Base-by-base conservation (phyloP, 2,113 vertebrate species). In the Haliaeetus leucogaster region DNA sequence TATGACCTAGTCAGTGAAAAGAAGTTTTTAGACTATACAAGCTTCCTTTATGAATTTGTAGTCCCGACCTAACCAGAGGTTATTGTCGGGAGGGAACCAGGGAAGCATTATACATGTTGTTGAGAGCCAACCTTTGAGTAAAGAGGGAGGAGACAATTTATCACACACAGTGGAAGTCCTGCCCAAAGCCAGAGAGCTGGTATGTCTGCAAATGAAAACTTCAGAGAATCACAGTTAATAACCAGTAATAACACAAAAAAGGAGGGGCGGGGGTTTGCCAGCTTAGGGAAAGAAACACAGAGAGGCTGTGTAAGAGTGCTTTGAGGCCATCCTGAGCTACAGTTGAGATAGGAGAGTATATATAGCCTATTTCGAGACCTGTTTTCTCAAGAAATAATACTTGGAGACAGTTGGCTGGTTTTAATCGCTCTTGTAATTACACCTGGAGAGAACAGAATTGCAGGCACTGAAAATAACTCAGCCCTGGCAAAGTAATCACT, bases 401-500 rank as follows among this genome's bases (percentile, higher is more conserved):
- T 85, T 80, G 53, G 89, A 95, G 78, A 85, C 77, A 91, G 95
- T 85, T 96, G 94, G 65, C 68, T 94, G 84, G 38, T 82, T 96
- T 96, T 97, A 89, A 95, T 95, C 10, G 16, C 84, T 90, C 72
- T 95, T 94, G 66, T 91, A 95, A 97, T 96, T 97, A 95, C 81
- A 93, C 89, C 83, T 97, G 84, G 89, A 96, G 95, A 89, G 89
- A 95, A 95, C 22, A 95, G 86, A 95, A 94, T 82, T 95, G 58
- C 65, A 87, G 62, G 32, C 34, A 72, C 77, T 92, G 92, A 96
- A 90, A 96, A 94, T 93, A 92, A 65, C 59, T 92, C 89, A 95
- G 19, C 68, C 73, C 61, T 91, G 94, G 91, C 89, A 91, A 96
- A 43, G 86, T 61, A 97, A 96, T 96, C 94, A 87, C 86, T 73